Evolutionary conservation across 1,140 invertebrate species (phyloP), one percentile per base, ranked within the genome.

Genomic region (Belonocnema kinseyi): DNA sequence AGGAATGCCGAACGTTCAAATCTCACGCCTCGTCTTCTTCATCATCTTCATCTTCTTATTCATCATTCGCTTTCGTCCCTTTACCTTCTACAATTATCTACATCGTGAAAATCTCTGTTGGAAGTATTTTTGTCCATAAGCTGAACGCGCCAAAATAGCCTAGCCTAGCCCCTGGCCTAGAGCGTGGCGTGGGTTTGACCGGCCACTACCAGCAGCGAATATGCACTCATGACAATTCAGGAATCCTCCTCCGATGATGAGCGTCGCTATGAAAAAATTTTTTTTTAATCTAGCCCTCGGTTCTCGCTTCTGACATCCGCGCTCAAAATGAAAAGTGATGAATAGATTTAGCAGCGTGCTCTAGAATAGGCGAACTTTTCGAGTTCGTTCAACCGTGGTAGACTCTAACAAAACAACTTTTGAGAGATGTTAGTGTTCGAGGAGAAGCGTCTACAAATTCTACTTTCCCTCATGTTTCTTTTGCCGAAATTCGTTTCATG

Each of bases 91-190:
- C 19, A 73, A 33, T 40, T 80, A 33, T 46, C 40, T 46, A 11
- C 40, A 46, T 46, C 40, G 40, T 10, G 72, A 61, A 78, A 86
- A 77, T 21, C 73, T 79, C 77, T 80, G 58, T 80, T 82, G 75
- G 75, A 76, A 85, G 83, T 88, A 88, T 88, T 88, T 87, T 85
- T 80, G 83, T 87, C 79, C 82, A 86, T 86, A 88, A 88, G 87
- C 85, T 88, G 80, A 82, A 81, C 76, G 58, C 73, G 80, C 83
- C 77, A 83, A 88, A 88, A 88, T 88, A 88, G 86, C 80, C 84
- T 88, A 88, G 87, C 87, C 87, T 88, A 88, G 87, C 85, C 87
- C 87, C 87, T 88, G 87, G 87, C 87, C 87, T 88, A 88, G 87
- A 88, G 26, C 3, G 26, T 3, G 5, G 26, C 26, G 26, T 33